Evolutionary conservation across 2,888 invertebrate genomes (phyloP), one percentile per base, ranked within the genome.

Genomic region (Meghimatium bilineatum): DNA sequence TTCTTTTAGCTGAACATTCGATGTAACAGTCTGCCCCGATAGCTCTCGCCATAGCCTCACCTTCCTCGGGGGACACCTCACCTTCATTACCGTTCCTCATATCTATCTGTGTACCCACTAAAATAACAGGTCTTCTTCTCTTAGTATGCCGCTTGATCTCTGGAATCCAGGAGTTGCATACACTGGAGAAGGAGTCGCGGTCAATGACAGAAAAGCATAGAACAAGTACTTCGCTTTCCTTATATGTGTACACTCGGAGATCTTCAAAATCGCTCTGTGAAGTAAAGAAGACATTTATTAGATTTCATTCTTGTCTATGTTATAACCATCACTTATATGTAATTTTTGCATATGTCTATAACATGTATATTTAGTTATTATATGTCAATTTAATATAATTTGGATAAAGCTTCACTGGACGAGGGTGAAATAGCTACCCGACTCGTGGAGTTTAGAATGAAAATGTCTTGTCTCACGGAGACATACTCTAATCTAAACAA

Each of bases 91-190:
- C 89, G 60, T 87, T 87, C 23, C 90, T 84, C 49, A 89, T 83
- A 86, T 91, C 91, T 14, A 88, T 88, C 85, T 90, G 90, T 2
- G 90, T 90, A 20, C 88, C 91, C n/a, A 91, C 90, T 1, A 91
- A 88, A 44, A 91, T 85, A 6, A 90, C 85, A 71, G 90, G 89
- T 23, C 88, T 86, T 83, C 88, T 89, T 3, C 89, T 85, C 52
- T 88, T 87, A 74, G 89, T 89, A 86, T 90, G 88, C 10, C 88
- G 85, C 71, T 87, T 88, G 75, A 90, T 89, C 84, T 91, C 91
- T 29, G 90, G 90, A 81, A 90, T 80, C 91, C 91, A 91, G 63
- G 87, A 87, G 80, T 88, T 88, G 81, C 85, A 86, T 56, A 91
- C 86, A 81, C 88, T 89, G 80, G 88, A 86, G 82, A 90, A 89